Evolutionary conservation across 2,888 invertebrate genomes (phyloP).

Genomic region (Pyrrhosoma nymphula): DNA sequence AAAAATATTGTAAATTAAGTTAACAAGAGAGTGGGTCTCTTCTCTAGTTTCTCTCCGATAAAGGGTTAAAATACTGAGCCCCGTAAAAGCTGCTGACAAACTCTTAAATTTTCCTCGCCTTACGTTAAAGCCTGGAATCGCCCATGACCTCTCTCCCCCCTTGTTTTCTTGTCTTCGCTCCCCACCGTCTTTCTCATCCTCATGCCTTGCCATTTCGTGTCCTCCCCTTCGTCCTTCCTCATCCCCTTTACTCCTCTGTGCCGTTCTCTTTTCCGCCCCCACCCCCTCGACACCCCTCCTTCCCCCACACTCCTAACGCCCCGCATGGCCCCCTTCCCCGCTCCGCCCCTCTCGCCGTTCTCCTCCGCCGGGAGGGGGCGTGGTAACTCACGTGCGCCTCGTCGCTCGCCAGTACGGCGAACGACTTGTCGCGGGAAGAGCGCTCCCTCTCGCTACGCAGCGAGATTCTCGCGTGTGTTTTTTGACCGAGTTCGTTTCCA

Average conservation of each 20-base stretch:
- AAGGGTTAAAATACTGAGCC: too few species aligned
- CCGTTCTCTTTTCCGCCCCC: not conserved
- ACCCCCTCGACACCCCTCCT: not conserved
- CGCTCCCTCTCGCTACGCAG: not conserved
- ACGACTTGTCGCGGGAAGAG: slow-evolving; percentile 57
- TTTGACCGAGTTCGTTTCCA: not conserved
- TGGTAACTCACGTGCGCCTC: slow-evolving; percentile 63
- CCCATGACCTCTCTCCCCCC: not conserved
- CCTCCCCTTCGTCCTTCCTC: not conserved
- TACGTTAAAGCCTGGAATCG: too few species aligned
- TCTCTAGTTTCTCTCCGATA: too few species aligned
- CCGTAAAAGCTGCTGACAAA: too few species aligned
- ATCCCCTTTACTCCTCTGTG: not conserved
- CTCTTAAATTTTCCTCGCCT: too few species aligned
- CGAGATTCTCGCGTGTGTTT: slow-evolving; percentile 3
- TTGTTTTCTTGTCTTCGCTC: not conserved
- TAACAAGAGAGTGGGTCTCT: too few species aligned
- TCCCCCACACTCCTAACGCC: too few species aligned
- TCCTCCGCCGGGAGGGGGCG: slow-evolving; percentile 43
- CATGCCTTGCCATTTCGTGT: not conserved
- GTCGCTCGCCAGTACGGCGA: slow-evolving; percentile 56
- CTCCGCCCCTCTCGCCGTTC: not conserved
- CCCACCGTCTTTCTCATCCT: not conserved
- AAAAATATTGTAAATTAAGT: too few species aligned
- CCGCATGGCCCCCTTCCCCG: too few species aligned